Evolutionary conservation across 2,797 vertebrate species (phyloP), one percentile per base, ranked within the genome.

Genomic region (Alca torda): DNA sequence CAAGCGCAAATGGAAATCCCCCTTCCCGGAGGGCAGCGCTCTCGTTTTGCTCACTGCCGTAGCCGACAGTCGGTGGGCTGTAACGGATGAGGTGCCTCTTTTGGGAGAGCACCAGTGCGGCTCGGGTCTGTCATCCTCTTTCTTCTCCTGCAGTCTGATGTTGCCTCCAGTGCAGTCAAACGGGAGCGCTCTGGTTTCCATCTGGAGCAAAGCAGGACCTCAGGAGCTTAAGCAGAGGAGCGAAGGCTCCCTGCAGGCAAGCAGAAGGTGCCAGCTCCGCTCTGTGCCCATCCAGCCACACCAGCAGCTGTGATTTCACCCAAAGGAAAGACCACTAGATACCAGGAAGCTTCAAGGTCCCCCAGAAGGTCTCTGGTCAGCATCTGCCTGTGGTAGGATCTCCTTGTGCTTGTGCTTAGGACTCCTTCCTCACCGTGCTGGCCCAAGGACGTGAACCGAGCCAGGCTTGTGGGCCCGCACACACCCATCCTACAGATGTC

Each of bases 1-100:
- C 13, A n/a, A 81, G 5, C 9, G 35, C 33, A 2, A 11, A 21
- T 14, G 77, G 80, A 59, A 68, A 17, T 63, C 2, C 9, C 20
- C 35, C 11, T 84, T 61, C 35, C 30, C 1, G 3, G 59, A 35
- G 37, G 39, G 31, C 57, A 67, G 41, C 1, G 1, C 16, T 46
- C 43, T 31, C 2, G 0, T 57, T 76, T 48, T 2, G 25, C 30
- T 31, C 4, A 0, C 4, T n/a, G 23, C 53, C n/a, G 39, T 24
- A 48, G 33, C 80, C 2, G 10, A 11, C 37, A 67, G 61, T 30
- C 45, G 10, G 12, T 24, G 61, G 31, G 21, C 13, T 25, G 2
- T 17, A 33, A 33, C 1, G 15, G 46, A 30, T 35, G 39, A 59
- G 21, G 33, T 31, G 3, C 6, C 61, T 45, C 31, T 33, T 48